phyloP scores from a whole-genome alignment of 1,140 invertebrate species.

The Metaphire vulgaris region DNA sequence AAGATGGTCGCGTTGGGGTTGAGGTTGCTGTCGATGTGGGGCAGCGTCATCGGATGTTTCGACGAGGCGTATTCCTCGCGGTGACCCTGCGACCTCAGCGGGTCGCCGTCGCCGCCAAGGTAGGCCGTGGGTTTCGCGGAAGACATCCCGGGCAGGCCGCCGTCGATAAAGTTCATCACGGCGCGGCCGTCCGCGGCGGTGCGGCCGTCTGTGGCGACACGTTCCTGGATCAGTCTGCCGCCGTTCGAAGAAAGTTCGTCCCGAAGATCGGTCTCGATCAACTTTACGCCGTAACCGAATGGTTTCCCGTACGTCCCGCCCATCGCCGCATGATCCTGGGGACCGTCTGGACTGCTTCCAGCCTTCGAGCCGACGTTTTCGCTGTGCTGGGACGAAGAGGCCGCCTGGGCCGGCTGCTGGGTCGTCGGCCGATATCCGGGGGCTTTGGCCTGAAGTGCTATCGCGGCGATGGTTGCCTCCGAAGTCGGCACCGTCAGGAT shows the following conservation, averaged over 20 bases:
- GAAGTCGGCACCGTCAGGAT: slow-evolving; percentile 56
- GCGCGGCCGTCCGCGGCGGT: no score
- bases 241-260: slow-evolving; percentile 5
- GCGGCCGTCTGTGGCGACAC: not conserved
- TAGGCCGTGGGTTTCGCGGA: slow-evolving; percentile 20
- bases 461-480: slow-evolving; percentile 33
- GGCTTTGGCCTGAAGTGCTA: slow-evolving; percentile 46
- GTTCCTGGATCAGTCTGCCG: not conserved
- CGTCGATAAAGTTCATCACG: not conserved
- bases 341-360: not conserved
- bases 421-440: slow-evolving; percentile 42
- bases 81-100: slow-evolving; percentile 8
- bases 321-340: not conserved
- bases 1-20: slow-evolving; percentile 84
- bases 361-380: slow-evolving; percentile 21
- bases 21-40: slow-evolving; percentile 61
- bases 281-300: not conserved
- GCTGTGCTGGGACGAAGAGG: slow-evolving; percentile 31
- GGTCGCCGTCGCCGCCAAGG: slow-evolving; percentile 34
- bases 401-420: slow-evolving; percentile 35
- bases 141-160: slow-evolving; percentile 4
- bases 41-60: slow-evolving; percentile 49
- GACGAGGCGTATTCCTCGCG: slow-evolving; percentile 50
- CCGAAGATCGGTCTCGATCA: not conserved
- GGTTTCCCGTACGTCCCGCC: not conserved